Evolutionary conservation across 2,888 invertebrate species (phyloP).

Genomic region (Formica aserva): DNA sequence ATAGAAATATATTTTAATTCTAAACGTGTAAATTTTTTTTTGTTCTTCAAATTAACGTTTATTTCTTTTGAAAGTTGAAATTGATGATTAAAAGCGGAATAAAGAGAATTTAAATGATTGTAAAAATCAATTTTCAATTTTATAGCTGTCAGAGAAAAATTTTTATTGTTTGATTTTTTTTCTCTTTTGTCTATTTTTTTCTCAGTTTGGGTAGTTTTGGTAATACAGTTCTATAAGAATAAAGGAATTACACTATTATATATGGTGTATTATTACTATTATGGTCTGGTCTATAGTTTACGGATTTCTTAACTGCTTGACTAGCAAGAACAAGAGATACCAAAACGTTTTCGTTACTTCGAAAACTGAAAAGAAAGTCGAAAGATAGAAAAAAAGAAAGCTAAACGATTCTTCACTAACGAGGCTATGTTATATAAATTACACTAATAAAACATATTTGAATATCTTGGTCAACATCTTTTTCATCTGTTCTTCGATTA

Average conservation of each 20-base stretch:
- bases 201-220: background rate
- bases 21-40: background rate
- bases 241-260: background rate
- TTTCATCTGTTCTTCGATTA: background rate
- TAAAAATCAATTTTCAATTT: background rate
- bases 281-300: background rate
- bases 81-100: background rate
- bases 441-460: conserved; percentile 12
- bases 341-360: background rate
- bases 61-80: background rate
- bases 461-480: background rate
- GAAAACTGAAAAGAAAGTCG: background rate
- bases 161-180: background rate
- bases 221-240: background rate
- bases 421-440: conserved; percentile 30
- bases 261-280: no score
- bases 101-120: background rate
- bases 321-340: background rate
- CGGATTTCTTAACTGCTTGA: no score
- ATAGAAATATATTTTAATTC: background rate
- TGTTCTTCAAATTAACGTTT: background rate
- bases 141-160: background rate
- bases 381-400: conserved; percentile 28
- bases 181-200: background rate
- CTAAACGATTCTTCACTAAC: conserved; percentile 41